A percentile compares a stretch with the other conserved stretches of the same genome.
phyloP scores from a whole-genome alignment of 2,113 vertebrate species.

The Neogobius melanostomus region DNA sequence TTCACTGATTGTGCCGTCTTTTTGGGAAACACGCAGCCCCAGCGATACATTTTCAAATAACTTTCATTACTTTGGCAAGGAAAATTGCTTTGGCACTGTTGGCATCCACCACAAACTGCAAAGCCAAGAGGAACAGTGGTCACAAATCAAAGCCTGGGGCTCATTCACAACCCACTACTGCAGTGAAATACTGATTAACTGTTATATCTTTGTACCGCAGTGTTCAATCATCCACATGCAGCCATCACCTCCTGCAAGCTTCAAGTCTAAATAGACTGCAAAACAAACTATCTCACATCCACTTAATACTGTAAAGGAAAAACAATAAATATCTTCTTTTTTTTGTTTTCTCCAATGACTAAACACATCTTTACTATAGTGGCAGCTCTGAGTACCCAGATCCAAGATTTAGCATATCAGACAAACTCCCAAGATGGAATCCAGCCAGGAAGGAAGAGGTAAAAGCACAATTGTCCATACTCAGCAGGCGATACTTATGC shows the following conservation, averaged over 20 bases:
- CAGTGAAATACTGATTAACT: not conserved
- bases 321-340: too few species aligned
- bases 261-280: not conserved
- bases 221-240: not conserved
- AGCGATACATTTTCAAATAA: constrained; percentile 13
- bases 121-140: constrained; percentile 20
- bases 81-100: constrained; percentile 17
- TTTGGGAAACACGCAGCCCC: constrained; percentile 6
- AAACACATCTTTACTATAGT: not conserved
- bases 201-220: not conserved
- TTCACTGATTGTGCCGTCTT: constrained; percentile 3
- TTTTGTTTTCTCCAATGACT: too few species aligned
- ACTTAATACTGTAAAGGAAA: too few species aligned
- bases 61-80: constrained; percentile 19
- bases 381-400: not conserved
- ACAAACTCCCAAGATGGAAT: not conserved
- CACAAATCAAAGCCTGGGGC: constrained; percentile 24
- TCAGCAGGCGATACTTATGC: too few species aligned
- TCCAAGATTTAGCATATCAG: constrained; percentile 22
- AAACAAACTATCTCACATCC: too few species aligned
- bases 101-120: constrained; percentile 24
- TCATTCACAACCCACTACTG: constrained; percentile 3
- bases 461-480: not conserved
- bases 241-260: not conserved
- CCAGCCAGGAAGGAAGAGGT: not conserved